Percentiles rank a stretch among this genome's conserved stretches.
Evolutionary conservation across 2,888 invertebrate genomes (phyloP).

Genomic region (Germaria angustata): DNA sequence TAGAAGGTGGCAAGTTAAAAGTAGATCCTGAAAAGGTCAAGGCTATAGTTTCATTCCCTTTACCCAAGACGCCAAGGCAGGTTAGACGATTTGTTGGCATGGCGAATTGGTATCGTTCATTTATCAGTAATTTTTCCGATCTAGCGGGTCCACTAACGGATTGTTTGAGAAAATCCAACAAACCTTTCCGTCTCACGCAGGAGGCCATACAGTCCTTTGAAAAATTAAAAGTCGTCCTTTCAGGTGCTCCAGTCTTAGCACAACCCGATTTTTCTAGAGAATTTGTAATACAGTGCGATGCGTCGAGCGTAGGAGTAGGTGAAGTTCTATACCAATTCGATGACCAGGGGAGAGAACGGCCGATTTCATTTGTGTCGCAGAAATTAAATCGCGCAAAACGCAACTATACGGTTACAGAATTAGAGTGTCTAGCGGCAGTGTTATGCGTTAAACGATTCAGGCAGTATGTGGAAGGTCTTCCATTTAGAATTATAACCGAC

Average conservation of each 20-base stretch:
- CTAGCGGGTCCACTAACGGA: not conserved
- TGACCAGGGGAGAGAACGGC: not conserved
- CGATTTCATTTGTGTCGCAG: constrained; percentile 13
- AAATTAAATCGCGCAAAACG: constrained; percentile 11
- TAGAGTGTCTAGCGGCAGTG: too few species aligned
- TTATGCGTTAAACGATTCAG: constrained; percentile 1
- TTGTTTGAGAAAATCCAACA: not conserved
- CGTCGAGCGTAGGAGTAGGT: not conserved
- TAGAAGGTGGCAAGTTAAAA: not conserved
- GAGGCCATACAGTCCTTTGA: not conserved
- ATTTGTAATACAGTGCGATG: not conserved
- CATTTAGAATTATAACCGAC: constrained; percentile 15
- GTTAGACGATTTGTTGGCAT: not conserved
- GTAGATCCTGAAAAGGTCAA: not conserved
- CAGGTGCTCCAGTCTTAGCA: not conserved
- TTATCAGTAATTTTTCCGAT: not conserved
- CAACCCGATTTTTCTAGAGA: not conserved
- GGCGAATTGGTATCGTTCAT: not conserved
- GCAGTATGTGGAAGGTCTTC: constrained; percentile 25
- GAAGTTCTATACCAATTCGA: not conserved
- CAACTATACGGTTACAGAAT: constrained; percentile 25
- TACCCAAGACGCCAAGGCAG: not conserved
- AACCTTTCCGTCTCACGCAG: not conserved
- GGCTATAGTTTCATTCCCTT: not conserved
- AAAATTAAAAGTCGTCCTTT: not conserved